A percentile compares a stretch with the other conserved stretches of the same genome.
Evolutionary conservation across 2,797 vertebrate genomes (phyloP).

Genomic region (Mormyrops attenuatus): DNA sequence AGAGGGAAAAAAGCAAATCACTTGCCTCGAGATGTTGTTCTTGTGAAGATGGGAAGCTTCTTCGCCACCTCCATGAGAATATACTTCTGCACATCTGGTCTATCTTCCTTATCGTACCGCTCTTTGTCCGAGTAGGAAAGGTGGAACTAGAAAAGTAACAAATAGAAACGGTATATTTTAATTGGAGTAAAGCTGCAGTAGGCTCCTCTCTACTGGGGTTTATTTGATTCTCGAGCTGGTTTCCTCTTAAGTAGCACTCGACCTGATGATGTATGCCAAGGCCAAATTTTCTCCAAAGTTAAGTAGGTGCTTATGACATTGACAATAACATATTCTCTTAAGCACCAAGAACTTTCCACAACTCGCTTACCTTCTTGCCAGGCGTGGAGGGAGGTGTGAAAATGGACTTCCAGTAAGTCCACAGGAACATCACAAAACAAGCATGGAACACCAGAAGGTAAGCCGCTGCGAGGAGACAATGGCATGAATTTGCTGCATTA

Average conservation of each 20-base stretch:
- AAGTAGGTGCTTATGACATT: background rate
- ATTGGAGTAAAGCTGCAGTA: background rate
- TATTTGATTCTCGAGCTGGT: background rate
- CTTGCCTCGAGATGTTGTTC: conserved; percentile 83
- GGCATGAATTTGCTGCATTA: background rate
- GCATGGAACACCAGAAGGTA: conserved; percentile 89
- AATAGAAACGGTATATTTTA: background rate
- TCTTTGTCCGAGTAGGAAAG: conserved; percentile 89
- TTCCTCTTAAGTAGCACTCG: background rate
- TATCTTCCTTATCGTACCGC: conserved; percentile 85
- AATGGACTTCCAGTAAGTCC: conserved; percentile 97
- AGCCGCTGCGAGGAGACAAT: conserved; percentile 60
- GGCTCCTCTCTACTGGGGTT: background rate
- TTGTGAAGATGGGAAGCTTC: conserved; percentile 84
- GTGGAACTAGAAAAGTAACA: conserved; percentile 70
- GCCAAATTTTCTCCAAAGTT: background rate
- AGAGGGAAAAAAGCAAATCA: background rate
- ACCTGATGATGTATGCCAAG: background rate
- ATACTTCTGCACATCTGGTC: conserved; percentile 86
- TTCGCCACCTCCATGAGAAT: conserved; percentile 82
- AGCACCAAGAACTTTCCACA: background rate
- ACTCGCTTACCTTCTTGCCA: conserved; percentile 79
- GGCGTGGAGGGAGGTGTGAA: conserved; percentile 84
- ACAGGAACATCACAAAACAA: conserved; percentile 90
- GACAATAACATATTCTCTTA: background rate